Conservation (phyloP, 2,797 vertebrate species). For the Limnodromus scolopaceus region DNA sequence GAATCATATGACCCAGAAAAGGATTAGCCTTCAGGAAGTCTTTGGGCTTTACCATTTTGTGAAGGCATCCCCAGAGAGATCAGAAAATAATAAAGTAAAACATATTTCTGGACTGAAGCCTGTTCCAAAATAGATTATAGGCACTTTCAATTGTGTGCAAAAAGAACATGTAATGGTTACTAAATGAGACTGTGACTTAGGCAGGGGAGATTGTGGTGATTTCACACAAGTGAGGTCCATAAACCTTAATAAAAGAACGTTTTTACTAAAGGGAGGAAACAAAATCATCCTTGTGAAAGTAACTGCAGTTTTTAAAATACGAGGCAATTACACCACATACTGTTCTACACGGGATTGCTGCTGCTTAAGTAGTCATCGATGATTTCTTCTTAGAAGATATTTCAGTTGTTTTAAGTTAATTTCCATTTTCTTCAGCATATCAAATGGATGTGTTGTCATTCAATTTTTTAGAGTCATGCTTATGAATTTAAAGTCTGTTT, state of each 20-base stretch:
- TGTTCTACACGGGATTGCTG: not conserved
- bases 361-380: not conserved
- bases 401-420: slow-evolving; percentile 50
- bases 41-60: slow-evolving; percentile 77
- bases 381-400: not conserved
- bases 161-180: slow-evolving; percentile 32
- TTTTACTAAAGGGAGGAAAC: slow-evolving; percentile 45
- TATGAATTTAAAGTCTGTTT: not conserved
- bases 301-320: slow-evolving; percentile 10
- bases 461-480: not conserved
- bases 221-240: slow-evolving; percentile 41
- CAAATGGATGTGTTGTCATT: not conserved
- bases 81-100: slow-evolving; percentile 76
- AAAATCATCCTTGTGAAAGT: slow-evolving; percentile 39
- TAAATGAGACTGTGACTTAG: slow-evolving; percentile 46
- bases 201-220: slow-evolving; percentile 25
- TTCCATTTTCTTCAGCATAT: slow-evolving; percentile 42
- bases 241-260: slow-evolving; percentile 52
- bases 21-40: slow-evolving; percentile 83
- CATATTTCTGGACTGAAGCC: slow-evolving; percentile 70
- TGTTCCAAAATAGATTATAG: slow-evolving; percentile 66
- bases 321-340: not conserved
- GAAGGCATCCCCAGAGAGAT: slow-evolving; percentile 73
- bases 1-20: slow-evolving; percentile 81
- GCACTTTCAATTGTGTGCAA: slow-evolving; percentile 69